A percentile compares a stretch with the other conserved stretches of the same genome.
Evolutionary conservation across 2,797 vertebrate genomes (phyloP).

Genomic region (Malacoraja senta): DNA sequence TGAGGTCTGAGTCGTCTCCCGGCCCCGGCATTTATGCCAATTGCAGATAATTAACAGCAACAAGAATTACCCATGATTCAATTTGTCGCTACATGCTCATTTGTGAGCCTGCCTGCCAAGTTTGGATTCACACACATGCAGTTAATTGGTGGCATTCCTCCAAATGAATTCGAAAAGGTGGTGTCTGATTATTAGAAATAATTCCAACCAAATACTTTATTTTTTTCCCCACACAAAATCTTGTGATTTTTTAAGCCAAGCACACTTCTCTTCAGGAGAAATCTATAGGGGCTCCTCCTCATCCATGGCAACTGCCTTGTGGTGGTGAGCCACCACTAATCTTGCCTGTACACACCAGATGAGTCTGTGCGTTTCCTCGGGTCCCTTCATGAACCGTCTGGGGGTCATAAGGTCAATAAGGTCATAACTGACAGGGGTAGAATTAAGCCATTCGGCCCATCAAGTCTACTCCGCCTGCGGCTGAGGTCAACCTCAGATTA

Average conservation of each 20-base stretch:
- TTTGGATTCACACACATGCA: neutral
- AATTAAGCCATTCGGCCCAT: too few relatives aligned
- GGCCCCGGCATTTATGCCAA: neutral
- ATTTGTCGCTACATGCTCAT: neutral
- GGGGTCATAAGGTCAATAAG: too few relatives aligned
- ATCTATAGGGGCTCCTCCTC: neutral
- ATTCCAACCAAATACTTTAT: neutral
- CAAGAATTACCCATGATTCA: slow-evolving; percentile 29
- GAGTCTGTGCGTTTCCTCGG: neutral
- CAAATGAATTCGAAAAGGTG: neutral
- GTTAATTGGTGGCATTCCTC: neutral
- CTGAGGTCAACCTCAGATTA: too few relatives aligned
- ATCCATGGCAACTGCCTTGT: neutral
- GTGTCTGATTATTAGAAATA: neutral
- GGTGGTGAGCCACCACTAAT: neutral
- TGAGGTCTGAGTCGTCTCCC: neutral
- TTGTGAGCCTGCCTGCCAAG: neutral
- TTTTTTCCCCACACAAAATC: neutral
- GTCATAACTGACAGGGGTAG: too few relatives aligned
- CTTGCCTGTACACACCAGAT: neutral
- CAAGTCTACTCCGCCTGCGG: too few relatives aligned
- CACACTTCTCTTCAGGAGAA: neutral
- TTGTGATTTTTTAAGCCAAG: neutral
- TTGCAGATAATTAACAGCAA: slow-evolving; percentile 21
- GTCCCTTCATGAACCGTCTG: neutral